phyloP scores from a whole-genome alignment of 2,113 vertebrate genomes.

The Podarcis cretensis region DNA sequence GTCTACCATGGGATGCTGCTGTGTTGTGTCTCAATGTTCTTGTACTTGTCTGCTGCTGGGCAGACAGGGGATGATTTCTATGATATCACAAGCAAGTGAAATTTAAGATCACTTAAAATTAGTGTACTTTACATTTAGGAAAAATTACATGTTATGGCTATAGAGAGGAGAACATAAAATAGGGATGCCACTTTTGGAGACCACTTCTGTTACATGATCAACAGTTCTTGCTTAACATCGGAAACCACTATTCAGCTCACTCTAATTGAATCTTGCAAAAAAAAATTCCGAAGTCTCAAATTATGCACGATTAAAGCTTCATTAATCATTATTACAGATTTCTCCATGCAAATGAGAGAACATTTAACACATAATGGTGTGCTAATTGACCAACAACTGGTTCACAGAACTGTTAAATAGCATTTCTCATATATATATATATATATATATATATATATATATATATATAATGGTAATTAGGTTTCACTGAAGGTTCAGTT shows the following conservation, averaged over 20 bases:
- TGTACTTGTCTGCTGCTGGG: neutral
- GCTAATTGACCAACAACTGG: constrained; percentile 68
- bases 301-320: constrained; percentile 68
- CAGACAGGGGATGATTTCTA: neutral
- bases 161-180: neutral
- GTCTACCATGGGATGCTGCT: neutral
- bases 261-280: constrained; percentile 40
- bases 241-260: constrained; percentile 21
- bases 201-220: fast-evolving
- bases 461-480: constrained; percentile 21
- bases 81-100: neutral
- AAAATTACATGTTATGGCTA: neutral
- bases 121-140: neutral
- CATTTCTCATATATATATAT: constrained; percentile 27
- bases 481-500: constrained; percentile 17
- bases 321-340: constrained; percentile 74
- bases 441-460: constrained; percentile 2
- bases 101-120: neutral
- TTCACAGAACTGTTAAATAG: constrained; percentile 64
- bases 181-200: neutral
- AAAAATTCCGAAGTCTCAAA: constrained; percentile 27
- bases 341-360: constrained; percentile 65
- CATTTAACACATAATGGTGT: constrained; percentile 68
- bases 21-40: no score
- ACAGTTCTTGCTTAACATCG: neutral